Evolutionary conservation across 2,888 invertebrate genomes (phyloP), one percentile per base, ranked within the genome.

Genomic region (Scrobipalpa costella): DNA sequence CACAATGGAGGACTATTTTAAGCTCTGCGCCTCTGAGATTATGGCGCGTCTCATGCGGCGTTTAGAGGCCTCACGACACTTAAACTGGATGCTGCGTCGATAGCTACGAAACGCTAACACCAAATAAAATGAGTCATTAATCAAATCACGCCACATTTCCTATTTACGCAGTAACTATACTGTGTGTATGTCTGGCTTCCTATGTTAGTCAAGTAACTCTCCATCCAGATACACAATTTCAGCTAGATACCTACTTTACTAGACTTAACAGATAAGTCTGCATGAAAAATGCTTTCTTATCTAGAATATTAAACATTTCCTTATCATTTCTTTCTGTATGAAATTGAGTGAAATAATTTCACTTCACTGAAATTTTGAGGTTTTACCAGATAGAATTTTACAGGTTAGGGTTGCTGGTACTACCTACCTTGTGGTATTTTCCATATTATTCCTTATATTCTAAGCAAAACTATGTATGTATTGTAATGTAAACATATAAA

Each of bases 81-180:
- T 34, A 58, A 15, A 19, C 40, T 27, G 33, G 27, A 19, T 27
- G 5, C 7, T 15, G 15, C 52, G 27, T 17, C 17, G 19, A 19
- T n/a, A 17, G 11, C 1, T 52, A 11, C 33, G 55, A 33, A 33
- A 33, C 17, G 49, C 33, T 19, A 15, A 49, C 52, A 52, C 61
- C 17, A 62, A 58, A 71, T 19, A 50, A 49, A 75, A 73, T 77
- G 75, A 79, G 69, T 79, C 78, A 76, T 73, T 73, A 65, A 66
- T 67, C 71, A 73, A 75, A 76, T 78, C 50, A 61, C 44, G 57
- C 57, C 63, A 61, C 61, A 38, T 49, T 17, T 55, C 19, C 11
- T 13, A 55, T 55, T 27, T 57, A 57, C 61, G 55, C 47, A 62
- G 57, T 55, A 9, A 8, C 8, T 60, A 19, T 33, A 49, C 21